Evolutionary conservation across 2,888 invertebrate genomes (phyloP).

Genomic region (Aphodius sticticus): DNA sequence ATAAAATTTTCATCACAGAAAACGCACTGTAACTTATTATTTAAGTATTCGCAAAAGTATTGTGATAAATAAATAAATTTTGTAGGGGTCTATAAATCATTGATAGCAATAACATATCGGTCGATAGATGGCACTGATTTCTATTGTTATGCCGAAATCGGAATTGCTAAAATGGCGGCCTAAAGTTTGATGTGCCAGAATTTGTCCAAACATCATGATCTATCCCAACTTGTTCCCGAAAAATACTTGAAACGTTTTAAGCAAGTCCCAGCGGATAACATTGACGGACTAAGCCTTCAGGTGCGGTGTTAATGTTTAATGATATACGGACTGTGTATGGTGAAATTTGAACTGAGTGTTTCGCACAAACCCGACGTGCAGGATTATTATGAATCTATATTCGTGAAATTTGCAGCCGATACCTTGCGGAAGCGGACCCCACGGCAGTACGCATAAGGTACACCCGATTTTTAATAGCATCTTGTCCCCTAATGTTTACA

Average conservation of each 20-base stretch:
- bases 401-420: conserved; percentile 61
- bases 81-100: conserved; percentile 4
- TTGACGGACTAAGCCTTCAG: not conserved
- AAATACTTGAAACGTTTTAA: not conserved
- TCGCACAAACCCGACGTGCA: conserved; percentile 24
- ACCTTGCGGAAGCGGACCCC: not conserved
- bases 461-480: not conserved
- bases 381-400: conserved; percentile 68
- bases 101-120: conserved; percentile 41
- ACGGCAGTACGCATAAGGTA: not conserved
- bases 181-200: conserved; percentile 73
- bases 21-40: not conserved
- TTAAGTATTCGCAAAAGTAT: conserved; percentile 23
- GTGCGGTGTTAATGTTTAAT: not conserved
- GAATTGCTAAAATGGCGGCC: conserved; percentile 72
- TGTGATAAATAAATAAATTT: not conserved
- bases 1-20: not conserved
- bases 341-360: not conserved
- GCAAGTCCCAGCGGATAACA: not conserved
- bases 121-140: conserved; percentile 68
- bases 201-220: conserved; percentile 54
- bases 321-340: conserved; percentile 19
- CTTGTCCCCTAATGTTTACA: not conserved
- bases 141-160: conserved; percentile 65
- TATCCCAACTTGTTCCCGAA: conserved; percentile 39